Conservation (phyloP, 1,140 invertebrate species). For the Drosophila gunungcola region DNA sequence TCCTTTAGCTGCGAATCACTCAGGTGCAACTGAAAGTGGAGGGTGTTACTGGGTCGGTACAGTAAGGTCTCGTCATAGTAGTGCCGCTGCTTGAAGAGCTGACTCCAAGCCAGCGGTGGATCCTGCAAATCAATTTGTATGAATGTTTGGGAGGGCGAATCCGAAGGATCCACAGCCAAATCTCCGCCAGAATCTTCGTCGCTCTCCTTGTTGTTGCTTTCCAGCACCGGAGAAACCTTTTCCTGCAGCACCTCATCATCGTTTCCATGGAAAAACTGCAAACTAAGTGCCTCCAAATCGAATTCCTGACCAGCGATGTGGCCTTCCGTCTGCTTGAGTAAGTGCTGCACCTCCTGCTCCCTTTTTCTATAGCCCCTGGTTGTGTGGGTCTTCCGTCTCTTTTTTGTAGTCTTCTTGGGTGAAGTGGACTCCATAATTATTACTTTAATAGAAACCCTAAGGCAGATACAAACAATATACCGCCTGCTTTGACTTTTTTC, state of each 20-base stretch:
- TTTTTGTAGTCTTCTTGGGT: constrained; percentile 27
- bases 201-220: not conserved
- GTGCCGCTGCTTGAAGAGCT: constrained; percentile 31
- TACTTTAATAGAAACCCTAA: not conserved
- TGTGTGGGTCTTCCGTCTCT: constrained; percentile 63
- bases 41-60: constrained; percentile 37
- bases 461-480: not conserved
- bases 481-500: constrained; percentile 2
- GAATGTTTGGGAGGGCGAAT: constrained; percentile 44
- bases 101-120: constrained; percentile 42
- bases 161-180: constrained; percentile 3
- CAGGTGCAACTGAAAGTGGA: constrained; percentile 39
- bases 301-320: constrained; percentile 1
- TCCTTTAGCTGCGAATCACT: constrained; percentile 1
- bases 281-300: constrained; percentile 37
- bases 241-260: not conserved
- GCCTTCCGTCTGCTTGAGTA: constrained; percentile 32
- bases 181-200: constrained; percentile 33
- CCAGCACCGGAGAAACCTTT: not conserved
- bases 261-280: constrained; percentile 59
- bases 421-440: constrained; percentile 7
- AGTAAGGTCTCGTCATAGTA: constrained; percentile 41
- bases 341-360: constrained; percentile 61
- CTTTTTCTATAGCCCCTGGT: constrained; percentile 56
- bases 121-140: constrained; percentile 69